Percentiles rank a stretch among this genome's conserved stretches.
Conservation (phyloP, 92 coral and sea anemone genomes). For the Zoanthus gigantus region DNA sequence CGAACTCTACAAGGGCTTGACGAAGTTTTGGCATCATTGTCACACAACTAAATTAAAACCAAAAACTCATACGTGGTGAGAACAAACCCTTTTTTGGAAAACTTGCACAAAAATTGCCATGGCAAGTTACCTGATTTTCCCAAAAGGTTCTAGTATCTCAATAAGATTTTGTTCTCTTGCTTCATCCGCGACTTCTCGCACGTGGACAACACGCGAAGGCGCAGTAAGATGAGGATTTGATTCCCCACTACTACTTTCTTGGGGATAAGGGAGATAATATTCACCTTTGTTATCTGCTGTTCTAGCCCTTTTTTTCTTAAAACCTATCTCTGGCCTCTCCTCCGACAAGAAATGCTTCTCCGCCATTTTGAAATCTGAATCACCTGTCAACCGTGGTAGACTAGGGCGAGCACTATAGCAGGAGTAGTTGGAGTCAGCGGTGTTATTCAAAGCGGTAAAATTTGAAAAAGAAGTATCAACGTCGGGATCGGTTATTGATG, state of each 20-base stretch:
- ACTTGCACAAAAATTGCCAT: background rate
- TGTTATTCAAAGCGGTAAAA: constrained; percentile 67
- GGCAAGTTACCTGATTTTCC: constrained; percentile 72
- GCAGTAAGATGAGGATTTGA: constrained; percentile 80
- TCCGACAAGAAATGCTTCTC: constrained; percentile 75
- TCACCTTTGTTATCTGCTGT: background rate
- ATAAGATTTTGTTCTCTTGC: constrained; percentile 93
- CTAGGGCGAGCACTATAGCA: background rate
- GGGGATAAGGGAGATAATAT: background rate
- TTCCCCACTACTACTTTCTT: background rate
- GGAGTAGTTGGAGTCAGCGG: constrained; percentile 16
- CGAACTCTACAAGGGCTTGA: constrained; percentile 97
- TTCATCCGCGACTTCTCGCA: constrained; percentile 94
- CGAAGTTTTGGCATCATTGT: constrained; percentile 96
- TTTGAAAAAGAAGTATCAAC: constrained; percentile 71
- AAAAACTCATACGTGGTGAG: background rate
- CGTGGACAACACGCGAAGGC: constrained; percentile 95
- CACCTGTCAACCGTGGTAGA: constrained; percentile 16
- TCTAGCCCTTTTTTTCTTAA: constrained; percentile 31
- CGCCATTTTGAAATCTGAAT: constrained; percentile 64
- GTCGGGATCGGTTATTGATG: constrained; percentile 9
- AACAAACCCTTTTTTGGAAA: background rate
- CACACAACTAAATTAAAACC: constrained; percentile 73
- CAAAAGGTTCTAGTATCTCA: constrained; percentile 75
- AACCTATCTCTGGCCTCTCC: constrained; percentile 10